Evolutionary conservation across 2,888 invertebrate genomes (phyloP), one percentile per base, ranked within the genome.

Genomic region (Chymomyza fuscimana): DNA sequence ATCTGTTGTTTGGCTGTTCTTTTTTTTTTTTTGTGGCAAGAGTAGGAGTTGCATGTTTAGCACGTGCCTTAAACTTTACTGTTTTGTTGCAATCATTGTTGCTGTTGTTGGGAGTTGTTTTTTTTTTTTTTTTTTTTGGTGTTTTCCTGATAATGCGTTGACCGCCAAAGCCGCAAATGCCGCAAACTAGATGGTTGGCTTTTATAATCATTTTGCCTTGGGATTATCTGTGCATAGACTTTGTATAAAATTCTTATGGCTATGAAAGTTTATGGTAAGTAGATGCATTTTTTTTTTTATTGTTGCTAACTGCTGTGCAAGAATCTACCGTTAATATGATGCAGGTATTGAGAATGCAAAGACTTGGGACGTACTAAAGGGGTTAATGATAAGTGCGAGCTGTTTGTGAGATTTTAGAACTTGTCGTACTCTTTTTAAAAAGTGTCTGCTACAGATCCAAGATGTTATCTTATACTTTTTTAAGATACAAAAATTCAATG

Each of bases 41-140:
- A 88, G 88, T 85, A 84, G 84, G 88, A 85, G 88, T 85, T 85
- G 88, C 84, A 85, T 88, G 84, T 88, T 86, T 86, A 88, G 88
- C 88, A 85, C 88, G 85, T 85, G 88, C 85, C 88, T 86, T 58
- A 15, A 19, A 50, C 63, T 58, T 58, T 63, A 22, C 72, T 70
- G 65, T 72, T 70, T 40, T 19, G 16, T 32, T 36, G 62, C n/a
- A n/a, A 19, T 4, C 12, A n/a, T 54, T 19, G 52, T n/a, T 19
- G 16, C 7, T 54, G 52, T 19, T 12, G 12, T 74, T 86, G 86
- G 76, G 70, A 81, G 19, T 70, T 73, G 81, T 86, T 82, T 67
- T 12, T 62, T 40, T 63, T 64, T 56, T 58, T 58, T 10, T 58
- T 63, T 64, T 56, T 58, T 58, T 10, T 58, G 10, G 54, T 19